Base-by-base conservation (phyloP, 2,113 vertebrate genomes). In the Guaruba guarouba region DNA sequence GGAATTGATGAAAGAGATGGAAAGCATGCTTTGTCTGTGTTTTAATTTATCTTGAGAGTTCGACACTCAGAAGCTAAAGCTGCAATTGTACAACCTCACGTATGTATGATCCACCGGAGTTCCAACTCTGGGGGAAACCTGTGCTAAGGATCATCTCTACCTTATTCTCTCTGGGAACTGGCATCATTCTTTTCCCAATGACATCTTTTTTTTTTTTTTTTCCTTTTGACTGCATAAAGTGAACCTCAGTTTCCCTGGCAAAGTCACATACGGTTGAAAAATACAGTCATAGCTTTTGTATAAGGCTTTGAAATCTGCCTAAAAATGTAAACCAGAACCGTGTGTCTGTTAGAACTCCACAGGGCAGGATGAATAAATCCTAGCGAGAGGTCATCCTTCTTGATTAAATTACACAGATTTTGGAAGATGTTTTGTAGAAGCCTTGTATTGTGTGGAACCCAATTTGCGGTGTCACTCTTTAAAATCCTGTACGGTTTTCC, bases 51-150 rank as follows among this genome's bases (percentile, higher is more conserved):
- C 7, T 33, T 51, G 31, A 24, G 87, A 54, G 16, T 25, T 61
- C 0, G 3, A 41, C 10, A 17, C 17, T 51, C 0, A 0, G n/a
- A 59, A 82, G 18, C 43, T 73, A 14, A 82, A 66, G 25, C n/a
- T 76, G n/a, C 17, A 49, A 4, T 29, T 76, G 31, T 35, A 37
- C 52, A 64, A 4, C 73, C 29, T 3, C 4, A 11, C 0, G 0
- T n/a, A 9, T 19, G 0, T n/a, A 9, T 17, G 37, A 49, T 31
- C n/a, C 23, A 6, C 24, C 16, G 69, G 67, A 52, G n/a, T 46
- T 82, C 31, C 41, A 66, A 2, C 17, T 18, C 46, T 51, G 46
- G 55, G 49, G 28, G 5, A 16, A 37, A 14, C 43, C 13, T 39
- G 1, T 19, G 27, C 31, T 27, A 67, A 33, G 49, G 43, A 7